A percentile compares a stretch with the other conserved stretches of the same genome.
These are phyloP conservation scores for Diabrotica undecimpunctata DNA, from an alignment of 1,140 invertebrate genomes.

Conservation along the genomic window DNA sequence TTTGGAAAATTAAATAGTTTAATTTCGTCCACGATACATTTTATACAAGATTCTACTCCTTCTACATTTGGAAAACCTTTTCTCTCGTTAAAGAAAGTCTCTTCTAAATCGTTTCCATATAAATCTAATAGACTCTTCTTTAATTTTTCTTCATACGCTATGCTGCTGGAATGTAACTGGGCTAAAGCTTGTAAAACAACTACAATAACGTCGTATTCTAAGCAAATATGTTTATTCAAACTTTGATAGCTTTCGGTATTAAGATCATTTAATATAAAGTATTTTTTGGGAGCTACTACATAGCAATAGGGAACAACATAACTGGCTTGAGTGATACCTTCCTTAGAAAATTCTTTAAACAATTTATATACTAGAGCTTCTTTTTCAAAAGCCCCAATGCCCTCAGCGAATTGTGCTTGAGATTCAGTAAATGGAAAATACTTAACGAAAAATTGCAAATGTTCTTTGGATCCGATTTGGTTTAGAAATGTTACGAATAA, in stretches of 20 bases:
- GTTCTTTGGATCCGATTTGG: background rate
- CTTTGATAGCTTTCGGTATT: conserved; percentile 29
- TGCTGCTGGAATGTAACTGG: conserved; percentile 42
- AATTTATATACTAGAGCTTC: conserved; percentile 33
- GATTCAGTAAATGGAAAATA: conserved; percentile 18
- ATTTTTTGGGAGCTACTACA: conserved; percentile 25
- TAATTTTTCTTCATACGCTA: conserved; percentile 41
- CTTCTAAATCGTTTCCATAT: conserved; percentile 30
- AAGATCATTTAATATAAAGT: conserved; percentile 37
- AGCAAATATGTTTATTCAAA: conserved; percentile 32
- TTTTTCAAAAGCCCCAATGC: conserved; percentile 28
- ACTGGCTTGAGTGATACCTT: conserved; percentile 34
- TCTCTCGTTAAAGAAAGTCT: conserved; percentile 26
- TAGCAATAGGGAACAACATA: conserved; percentile 28
- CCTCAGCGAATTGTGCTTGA: conserved; percentile 25
- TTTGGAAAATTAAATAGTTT: conserved; percentile 22
- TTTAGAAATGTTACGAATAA: conserved; percentile 11
- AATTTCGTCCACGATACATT: conserved; percentile 28
- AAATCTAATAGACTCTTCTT: conserved; percentile 23
- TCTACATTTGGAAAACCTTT: conserved; percentile 24
- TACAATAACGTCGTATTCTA: conserved; percentile 34
- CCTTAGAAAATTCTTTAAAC: conserved; percentile 20
- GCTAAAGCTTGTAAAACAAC: conserved; percentile 40
- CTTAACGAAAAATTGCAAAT: conserved; percentile 24
- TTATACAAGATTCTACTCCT: conserved; percentile 25